A percentile compares a stretch with the other conserved stretches of the same genome.
phyloP scores from a whole-genome alignment of 1,140 invertebrate species.

The Nylanderia fulva region DNA sequence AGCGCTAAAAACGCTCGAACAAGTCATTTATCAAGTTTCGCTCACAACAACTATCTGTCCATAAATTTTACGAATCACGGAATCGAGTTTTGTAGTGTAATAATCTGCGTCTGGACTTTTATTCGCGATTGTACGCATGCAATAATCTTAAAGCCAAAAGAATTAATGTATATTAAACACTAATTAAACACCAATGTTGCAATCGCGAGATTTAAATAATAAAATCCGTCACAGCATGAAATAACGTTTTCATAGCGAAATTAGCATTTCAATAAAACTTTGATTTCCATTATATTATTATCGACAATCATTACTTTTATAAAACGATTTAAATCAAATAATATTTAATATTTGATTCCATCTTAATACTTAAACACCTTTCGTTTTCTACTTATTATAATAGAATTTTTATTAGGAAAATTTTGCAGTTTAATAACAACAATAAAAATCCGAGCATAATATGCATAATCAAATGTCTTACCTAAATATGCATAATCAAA shows the following conservation, averaged over 20 bases:
- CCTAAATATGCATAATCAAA: slow-evolving; percentile 76
- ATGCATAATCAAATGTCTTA: slow-evolving; percentile 63
- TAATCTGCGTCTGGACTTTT: not conserved
- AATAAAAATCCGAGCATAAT: not conserved
- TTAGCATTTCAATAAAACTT: slow-evolving; percentile 41
- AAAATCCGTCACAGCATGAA: not conserved
- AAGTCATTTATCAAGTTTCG: slow-evolving; percentile 41
- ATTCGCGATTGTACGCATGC: not conserved
- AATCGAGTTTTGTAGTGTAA: not conserved
- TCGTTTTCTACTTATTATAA: not conserved
- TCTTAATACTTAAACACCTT: not conserved
- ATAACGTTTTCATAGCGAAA: not conserved
- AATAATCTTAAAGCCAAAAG: slow-evolving; percentile 27
- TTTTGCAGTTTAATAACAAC: not conserved
- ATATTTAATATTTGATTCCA: not conserved
- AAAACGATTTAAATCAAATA: not conserved
- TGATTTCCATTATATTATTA: slow-evolving; percentile 34
- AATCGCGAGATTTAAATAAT: slow-evolving; percentile 34
- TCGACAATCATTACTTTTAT: slow-evolving; percentile 10
- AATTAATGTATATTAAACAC: slow-evolving; percentile 21
- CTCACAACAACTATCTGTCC: not conserved
- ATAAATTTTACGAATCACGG: slow-evolving; percentile 1
- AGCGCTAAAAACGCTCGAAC: slow-evolving; percentile 31
- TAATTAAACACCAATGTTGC: slow-evolving; percentile 35
- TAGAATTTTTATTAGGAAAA: not conserved